Percentiles rank a stretch among this genome's conserved stretches.
Conservation (phyloP, 2,888 invertebrate genomes). For the Pristionchus japonicus region DNA sequence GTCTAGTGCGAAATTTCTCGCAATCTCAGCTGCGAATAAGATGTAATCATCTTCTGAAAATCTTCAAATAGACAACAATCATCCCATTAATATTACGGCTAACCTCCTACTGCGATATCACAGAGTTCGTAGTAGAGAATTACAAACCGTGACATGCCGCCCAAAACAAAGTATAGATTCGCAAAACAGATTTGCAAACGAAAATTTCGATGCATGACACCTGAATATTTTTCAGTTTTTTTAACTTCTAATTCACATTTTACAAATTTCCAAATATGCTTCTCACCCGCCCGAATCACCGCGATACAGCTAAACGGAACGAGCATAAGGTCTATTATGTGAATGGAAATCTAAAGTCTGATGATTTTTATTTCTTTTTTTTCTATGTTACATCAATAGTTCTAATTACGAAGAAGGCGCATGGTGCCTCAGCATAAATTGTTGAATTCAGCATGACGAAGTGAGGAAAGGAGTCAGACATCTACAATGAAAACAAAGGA, state of each 20-base stretch:
- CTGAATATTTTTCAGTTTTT: background rate
- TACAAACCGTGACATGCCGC: background rate
- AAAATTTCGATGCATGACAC: constrained; percentile 19
- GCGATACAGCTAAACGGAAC: background rate
- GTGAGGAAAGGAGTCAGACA: background rate
- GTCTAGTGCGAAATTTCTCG: background rate
- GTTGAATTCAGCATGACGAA: constrained; percentile 3
- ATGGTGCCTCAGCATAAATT: background rate
- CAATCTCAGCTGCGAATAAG: background rate
- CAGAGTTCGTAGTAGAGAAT: constrained; percentile 1
- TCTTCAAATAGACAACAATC: background rate
- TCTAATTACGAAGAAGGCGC: background rate
- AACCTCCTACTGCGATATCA: background rate
- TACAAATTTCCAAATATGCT: background rate
- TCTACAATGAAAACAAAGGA: background rate
- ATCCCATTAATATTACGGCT: background rate
- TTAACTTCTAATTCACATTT: background rate
- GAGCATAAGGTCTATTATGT: background rate
- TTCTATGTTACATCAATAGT: background rate
- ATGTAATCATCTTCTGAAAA: constrained; percentile 19
- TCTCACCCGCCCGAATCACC: background rate
- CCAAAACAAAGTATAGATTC: background rate
- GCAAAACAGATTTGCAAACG: constrained; percentile 15
- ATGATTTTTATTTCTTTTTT: background rate
- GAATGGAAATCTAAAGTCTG: background rate